phyloP scores from a whole-genome alignment of 2,888 invertebrate species.

The Agonopterix arenella region DNA sequence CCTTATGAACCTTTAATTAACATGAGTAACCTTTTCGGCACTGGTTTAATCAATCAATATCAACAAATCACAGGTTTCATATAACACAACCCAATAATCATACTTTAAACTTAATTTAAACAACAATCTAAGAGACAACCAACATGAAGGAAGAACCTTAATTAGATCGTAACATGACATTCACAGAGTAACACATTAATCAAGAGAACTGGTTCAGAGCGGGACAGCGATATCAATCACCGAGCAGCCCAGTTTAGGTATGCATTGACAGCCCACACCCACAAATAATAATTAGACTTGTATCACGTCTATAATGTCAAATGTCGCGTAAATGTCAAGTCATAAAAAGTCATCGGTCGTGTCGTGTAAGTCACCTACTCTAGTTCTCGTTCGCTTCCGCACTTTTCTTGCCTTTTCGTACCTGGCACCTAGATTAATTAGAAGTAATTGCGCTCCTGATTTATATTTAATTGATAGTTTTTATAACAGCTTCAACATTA shows the following conservation, averaged over 20 bases:
- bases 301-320: constrained; percentile 63
- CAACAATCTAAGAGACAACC: not conserved
- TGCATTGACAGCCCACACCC: constrained; percentile 63
- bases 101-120: not conserved
- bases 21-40: too few species aligned
- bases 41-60: too few species aligned
- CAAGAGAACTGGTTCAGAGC: constrained; percentile 40
- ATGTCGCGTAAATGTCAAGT: constrained; percentile 65
- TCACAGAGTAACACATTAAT: constrained; percentile 49
- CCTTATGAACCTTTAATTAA: too few species aligned
- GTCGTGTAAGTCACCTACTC: constrained; percentile 23
- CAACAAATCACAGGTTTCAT: too few species aligned
- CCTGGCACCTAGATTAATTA: too few species aligned
- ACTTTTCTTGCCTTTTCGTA: constrained; percentile 18
- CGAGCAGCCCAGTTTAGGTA: constrained; percentile 42
- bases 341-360: constrained; percentile 50
- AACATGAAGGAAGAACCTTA: constrained; percentile 44
- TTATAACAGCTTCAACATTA: too few species aligned
- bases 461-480: too few species aligned
- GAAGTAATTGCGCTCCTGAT: too few species aligned
- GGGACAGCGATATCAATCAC: constrained; percentile 42
- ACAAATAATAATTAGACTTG: constrained; percentile 65
- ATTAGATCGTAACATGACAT: constrained; percentile 55
- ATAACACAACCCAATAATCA: not conserved
- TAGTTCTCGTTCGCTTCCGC: constrained; percentile 21